These are phyloP conservation scores for Micrasema minimum DNA, from an alignment of 1,140 invertebrate species.

Conservation along the genomic window DNA sequence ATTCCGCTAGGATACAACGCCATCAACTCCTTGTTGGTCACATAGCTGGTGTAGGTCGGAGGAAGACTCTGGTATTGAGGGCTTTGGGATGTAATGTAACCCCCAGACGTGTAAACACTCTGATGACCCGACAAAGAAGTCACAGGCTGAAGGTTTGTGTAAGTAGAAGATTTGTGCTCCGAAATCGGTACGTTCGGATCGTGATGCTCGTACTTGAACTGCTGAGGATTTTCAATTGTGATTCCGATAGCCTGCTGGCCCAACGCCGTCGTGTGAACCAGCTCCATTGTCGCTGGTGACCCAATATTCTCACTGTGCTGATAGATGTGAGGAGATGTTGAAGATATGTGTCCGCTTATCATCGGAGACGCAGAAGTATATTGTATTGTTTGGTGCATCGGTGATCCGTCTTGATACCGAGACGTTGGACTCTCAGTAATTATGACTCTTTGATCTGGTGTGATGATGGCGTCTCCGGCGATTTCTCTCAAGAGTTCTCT, in stretches of 20 bases:
- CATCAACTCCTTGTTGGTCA: slow-evolving; percentile 59
- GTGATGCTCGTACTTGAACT: slow-evolving; percentile 63
- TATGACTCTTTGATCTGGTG: slow-evolving; percentile 45
- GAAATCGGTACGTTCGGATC: slow-evolving; percentile 58
- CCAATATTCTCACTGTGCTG: slow-evolving; percentile 56
- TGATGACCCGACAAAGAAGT: slow-evolving; percentile 56
- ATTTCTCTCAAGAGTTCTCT: slow-evolving; percentile 18
- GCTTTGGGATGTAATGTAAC: slow-evolving; percentile 56
- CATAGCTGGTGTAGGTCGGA: slow-evolving; percentile 36
- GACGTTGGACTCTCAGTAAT: slow-evolving; percentile 55
- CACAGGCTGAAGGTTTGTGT: slow-evolving; percentile 64
- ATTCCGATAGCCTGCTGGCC: slow-evolving; percentile 60
- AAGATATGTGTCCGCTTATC: slow-evolving; percentile 51
- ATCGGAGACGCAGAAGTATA: slow-evolving; percentile 48
- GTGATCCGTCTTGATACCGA: slow-evolving; percentile 54
- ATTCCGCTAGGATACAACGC: slow-evolving; percentile 60
- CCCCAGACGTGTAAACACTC: slow-evolving; percentile 55
- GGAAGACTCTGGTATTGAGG: slow-evolving; percentile 44
- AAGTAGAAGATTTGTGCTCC: slow-evolving; percentile 56
- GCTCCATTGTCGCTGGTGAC: slow-evolving; percentile 59
- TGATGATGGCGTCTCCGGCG: slow-evolving; percentile 27
- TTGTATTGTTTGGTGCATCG: slow-evolving; percentile 45
- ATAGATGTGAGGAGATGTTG: slow-evolving; percentile 57
- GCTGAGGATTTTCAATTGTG: slow-evolving; percentile 53
- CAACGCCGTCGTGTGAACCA: slow-evolving; percentile 61